phyloP scores from a whole-genome alignment of 2,113 vertebrate genomes.

The Mugil cephalus region DNA sequence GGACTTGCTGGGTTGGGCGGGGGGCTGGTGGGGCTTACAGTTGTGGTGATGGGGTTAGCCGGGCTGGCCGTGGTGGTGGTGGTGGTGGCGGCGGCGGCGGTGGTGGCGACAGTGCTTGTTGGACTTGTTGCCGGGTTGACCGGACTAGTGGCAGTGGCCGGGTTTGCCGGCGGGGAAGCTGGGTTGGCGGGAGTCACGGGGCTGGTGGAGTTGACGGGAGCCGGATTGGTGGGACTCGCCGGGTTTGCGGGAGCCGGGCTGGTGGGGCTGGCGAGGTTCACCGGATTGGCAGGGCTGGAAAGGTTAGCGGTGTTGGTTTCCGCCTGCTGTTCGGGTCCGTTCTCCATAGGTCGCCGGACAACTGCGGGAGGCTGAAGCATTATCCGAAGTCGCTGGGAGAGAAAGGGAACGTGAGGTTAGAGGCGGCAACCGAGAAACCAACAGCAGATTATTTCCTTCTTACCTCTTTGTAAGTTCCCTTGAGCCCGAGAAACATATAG shows the following conservation, averaged over 20 bases:
- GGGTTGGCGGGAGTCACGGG: conserved; percentile 40
- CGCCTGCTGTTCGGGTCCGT: conserved; percentile 90
- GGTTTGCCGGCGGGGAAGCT: conserved; percentile 43
- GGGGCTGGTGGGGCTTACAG: conserved; percentile 66
- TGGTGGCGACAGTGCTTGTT: conserved; percentile 47
- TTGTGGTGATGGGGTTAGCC: conserved; percentile 54
- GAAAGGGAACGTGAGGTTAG: background rate
- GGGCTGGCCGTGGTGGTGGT: conserved; percentile 45
- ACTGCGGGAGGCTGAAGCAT: conserved; percentile 93
- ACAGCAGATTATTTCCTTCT: conserved; percentile 31
- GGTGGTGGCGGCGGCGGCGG: conserved; percentile 35
- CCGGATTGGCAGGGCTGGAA: conserved; percentile 65
- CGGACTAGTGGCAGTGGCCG: conserved; percentile 78
- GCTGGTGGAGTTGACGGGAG: conserved; percentile 79
- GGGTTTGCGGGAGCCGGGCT: conserved; percentile 45
- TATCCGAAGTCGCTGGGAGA: conserved; percentile 90
- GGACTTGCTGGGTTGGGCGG: conserved; percentile 69
- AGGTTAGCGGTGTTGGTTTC: conserved; percentile 72
- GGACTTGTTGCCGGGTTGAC: conserved; percentile 61
- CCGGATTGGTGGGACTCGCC: conserved; percentile 53
- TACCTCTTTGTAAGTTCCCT: conserved; percentile 98
- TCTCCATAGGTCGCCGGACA: conserved; percentile 87
- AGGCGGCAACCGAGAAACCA: conserved; percentile 14
- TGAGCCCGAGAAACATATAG: conserved; percentile 94
- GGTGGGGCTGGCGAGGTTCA: conserved; percentile 35